phyloP scores from a whole-genome alignment of 2,113 vertebrate genomes.

The Perognathus longimembris region DNA sequence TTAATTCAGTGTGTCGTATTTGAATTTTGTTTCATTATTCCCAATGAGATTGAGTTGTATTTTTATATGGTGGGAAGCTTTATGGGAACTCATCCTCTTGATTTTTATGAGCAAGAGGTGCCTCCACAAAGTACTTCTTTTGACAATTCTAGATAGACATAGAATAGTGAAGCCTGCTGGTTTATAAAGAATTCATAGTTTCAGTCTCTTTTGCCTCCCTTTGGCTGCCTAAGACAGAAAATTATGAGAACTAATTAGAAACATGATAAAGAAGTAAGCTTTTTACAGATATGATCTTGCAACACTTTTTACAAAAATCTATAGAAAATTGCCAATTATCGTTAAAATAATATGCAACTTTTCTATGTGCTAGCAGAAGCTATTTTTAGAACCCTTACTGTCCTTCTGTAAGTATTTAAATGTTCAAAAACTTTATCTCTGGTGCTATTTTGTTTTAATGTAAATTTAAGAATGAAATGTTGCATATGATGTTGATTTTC shows the following conservation, averaged over 20 bases:
- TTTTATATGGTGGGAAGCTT: constrained; percentile 45
- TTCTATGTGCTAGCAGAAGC: not conserved
- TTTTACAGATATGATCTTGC: constrained; percentile 38
- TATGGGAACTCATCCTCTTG: not conserved
- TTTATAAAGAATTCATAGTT: constrained; percentile 21
- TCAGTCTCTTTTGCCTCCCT: not conserved
- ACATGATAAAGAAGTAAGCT: constrained; percentile 16
- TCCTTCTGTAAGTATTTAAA: constrained; percentile 49
- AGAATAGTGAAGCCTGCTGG: not conserved
- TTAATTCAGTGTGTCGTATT: not conserved
- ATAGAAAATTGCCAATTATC: not conserved
- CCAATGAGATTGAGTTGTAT: not conserved
- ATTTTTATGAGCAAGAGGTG: constrained; percentile 1
- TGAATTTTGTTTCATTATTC: constrained; percentile 44
- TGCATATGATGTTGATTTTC: constrained; percentile 27
- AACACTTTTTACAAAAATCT: constrained; percentile 46
- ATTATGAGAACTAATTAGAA: constrained; percentile 64
- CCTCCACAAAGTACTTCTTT: not conserved
- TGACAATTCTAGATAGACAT: not conserved
- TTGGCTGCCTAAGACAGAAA: constrained; percentile 31
- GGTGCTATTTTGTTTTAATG: constrained; percentile 46
- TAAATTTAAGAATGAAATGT: constrained; percentile 54
- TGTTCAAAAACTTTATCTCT: constrained; percentile 34
- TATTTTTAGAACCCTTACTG: constrained; percentile 48
- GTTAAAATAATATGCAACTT: constrained; percentile 32